These are phyloP conservation scores for Platerodrilus igneus DNA, from an alignment of 2,888 invertebrate genomes.

Conservation along the genomic window DNA sequence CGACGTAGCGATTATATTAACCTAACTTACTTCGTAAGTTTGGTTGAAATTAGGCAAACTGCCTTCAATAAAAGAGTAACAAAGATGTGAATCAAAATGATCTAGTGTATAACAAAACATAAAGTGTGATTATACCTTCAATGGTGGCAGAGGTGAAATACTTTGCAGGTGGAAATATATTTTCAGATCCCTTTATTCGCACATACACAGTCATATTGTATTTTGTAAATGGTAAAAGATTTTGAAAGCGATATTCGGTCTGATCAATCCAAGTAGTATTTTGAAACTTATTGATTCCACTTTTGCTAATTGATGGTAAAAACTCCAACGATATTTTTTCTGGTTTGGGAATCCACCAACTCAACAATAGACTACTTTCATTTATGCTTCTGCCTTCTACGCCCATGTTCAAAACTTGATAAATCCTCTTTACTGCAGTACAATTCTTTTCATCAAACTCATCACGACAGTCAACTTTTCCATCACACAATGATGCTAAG, in stretches of 20 bases:
- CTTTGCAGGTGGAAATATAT: conserved; percentile 60
- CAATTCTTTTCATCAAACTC: conserved; percentile 71
- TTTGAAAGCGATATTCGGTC: conserved; percentile 56
- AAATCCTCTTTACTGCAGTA: conserved; percentile 44
- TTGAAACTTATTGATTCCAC: conserved; percentile 53
- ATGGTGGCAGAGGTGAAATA: conserved; percentile 60
- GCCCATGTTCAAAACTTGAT: conserved; percentile 54
- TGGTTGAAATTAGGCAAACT: too few relatives aligned
- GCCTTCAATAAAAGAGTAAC: conserved; percentile 10
- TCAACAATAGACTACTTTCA: conserved; percentile 59
- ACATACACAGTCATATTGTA: conserved; percentile 80
- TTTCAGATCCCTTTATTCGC: conserved; percentile 52
- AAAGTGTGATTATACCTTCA: conserved; percentile 50
- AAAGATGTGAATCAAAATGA: conserved; percentile 1
- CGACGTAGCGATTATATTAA: too few relatives aligned
- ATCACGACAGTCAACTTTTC: conserved; percentile 66
- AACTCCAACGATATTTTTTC: conserved; percentile 54
- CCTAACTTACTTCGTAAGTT: too few relatives aligned
- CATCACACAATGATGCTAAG: conserved; percentile 60
- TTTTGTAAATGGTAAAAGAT: conserved; percentile 64
- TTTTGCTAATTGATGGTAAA: conserved; percentile 62
- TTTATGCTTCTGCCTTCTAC: conserved; percentile 62
- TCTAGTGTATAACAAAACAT: neutral
- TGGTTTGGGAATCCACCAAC: conserved; percentile 56
- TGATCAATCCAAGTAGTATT: conserved; percentile 62